Base-by-base conservation (phyloP, 2,113 vertebrate species). In the Zosterops pallidus region DNA sequence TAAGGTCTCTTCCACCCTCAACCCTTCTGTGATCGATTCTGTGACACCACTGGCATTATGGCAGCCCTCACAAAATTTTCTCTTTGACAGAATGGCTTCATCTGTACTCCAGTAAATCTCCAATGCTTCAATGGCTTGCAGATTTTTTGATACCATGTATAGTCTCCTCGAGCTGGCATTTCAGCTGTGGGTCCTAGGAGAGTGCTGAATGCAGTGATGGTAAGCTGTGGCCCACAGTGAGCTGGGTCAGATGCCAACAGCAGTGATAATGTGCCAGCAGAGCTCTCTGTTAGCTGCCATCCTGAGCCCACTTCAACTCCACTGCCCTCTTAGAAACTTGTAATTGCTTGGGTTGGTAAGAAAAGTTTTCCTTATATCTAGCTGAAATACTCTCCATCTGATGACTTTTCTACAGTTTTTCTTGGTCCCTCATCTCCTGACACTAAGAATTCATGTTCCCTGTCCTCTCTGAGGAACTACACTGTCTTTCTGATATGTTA, bases 251-350 rank as follows among this genome's bases (percentile, higher is more conserved):
- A 13, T 47, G 13, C 31, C 76, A 83, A 25, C 24, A 80, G n/a
- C 56, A 83, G n/a, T 23, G 53, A 31, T 14, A 39, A 16, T 3
- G 2, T 37, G 24, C 25, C 11, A 12, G 31, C 11, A 50, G 35
- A 28, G 22, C 6, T 83, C 21, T 46, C 49, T 79, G 18, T 49
- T 41, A 64, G 33, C 46, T 80, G 35, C 13, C 46, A 53, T 78
- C 37, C 35, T 44, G 26, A 79, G 12, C 24, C 16, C 0, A 0
- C n/a, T 72, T 57, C 0, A 2, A 22, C 46, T 69, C 37, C 42
- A 41, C 0, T 0, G 14, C 13, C 37, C 22, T 64, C 52, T 44
- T 21, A 39, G 21, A 22, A 65, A 74, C 25, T 90, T 83, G 39
- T 13, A 82, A 47, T 52, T 92, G 4, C 21, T 42, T 67, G 52